Evolutionary conservation across 2,888 invertebrate species (phyloP), one percentile per base, ranked within the genome.

Genomic region (Leptopterna dolabrata): DNA sequence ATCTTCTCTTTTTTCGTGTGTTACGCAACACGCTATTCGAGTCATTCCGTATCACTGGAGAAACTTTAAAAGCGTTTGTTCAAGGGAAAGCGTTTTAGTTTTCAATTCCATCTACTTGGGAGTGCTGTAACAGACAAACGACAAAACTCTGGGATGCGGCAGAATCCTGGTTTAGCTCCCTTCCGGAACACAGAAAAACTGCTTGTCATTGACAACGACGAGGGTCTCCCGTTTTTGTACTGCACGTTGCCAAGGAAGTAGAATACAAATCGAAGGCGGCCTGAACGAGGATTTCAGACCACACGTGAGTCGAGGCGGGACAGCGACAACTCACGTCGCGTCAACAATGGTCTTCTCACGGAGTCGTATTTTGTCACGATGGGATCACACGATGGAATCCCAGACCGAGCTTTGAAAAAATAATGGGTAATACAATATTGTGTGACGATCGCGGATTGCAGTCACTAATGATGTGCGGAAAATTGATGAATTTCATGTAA

Each of bases 41-140:
- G 76, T 11, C 19, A 36, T 30, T 76, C 76, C 43, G 80, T n/a
- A 80, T 47, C 45, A n/a, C 51, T 6, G 51, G 24, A 47, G 47
- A 80, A 80, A 45, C 80, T n/a, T 47, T 80, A 80, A 76, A 80
- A 80, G 80, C 80, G 47, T 80, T 80, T 80, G 80, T 14, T 45
- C 80, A 47, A 36, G 82, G 82, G 82, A 82, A 82, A 82, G 82
- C 63, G 80, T 36, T 82, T 55, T 36, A 55, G 63, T 82, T 82
- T 63, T 63, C 45, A 14, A 24, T 82, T 41, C 82, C 29, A 43
- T 51, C n/a, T 80, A 24, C 80, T 30, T 16, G 76, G 1, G 4
- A 76, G 24, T 80, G 80, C 29, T 82, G 82, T 82, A 82, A 82
- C 82, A n/a, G 36, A n/a, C 19, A 24, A 6, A 36, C 76, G n/a